Evolutionary conservation across 2,888 invertebrate genomes (phyloP).

Genomic region (Cephus spinipes): DNA sequence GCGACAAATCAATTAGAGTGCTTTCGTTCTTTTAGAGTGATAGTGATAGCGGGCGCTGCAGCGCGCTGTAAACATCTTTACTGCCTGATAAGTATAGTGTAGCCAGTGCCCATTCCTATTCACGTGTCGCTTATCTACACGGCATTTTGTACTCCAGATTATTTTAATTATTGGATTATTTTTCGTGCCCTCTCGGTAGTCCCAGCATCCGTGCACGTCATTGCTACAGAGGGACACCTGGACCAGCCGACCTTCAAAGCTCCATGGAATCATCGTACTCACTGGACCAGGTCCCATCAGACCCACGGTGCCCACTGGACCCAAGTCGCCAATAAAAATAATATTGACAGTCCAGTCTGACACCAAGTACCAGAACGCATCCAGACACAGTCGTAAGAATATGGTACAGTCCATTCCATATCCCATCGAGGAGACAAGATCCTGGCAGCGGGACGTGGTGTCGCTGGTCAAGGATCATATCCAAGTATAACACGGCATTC

Average conservation of each 20-base stretch:
- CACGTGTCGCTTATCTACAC: constrained; percentile 43
- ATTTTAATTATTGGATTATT: constrained; percentile 50
- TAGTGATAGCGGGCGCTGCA: constrained; percentile 56
- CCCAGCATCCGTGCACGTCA: not conserved
- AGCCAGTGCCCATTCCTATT: constrained; percentile 24
- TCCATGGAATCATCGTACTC: not conserved
- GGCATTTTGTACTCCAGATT: constrained; percentile 60
- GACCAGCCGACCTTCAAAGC: not conserved
- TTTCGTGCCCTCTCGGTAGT: constrained; percentile 22
- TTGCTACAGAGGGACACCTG: not conserved
- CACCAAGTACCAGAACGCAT: not conserved
- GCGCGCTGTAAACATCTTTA: constrained; percentile 63
- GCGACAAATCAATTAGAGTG: constrained; percentile 64
- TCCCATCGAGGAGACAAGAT: not conserved
- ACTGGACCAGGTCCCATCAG: not conserved
- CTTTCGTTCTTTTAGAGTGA: constrained; percentile 46
- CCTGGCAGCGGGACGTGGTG: constrained; percentile 23
- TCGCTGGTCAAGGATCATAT: constrained; percentile 31
- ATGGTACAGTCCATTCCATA: not conserved
- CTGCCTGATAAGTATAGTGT: constrained; percentile 54
- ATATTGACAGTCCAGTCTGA: not conserved
- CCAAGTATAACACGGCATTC: constrained; percentile 46
- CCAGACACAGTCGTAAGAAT: not conserved
- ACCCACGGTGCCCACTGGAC: not conserved
- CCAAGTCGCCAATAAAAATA: not conserved